Evolutionary conservation across 2,113 vertebrate species (phyloP), one percentile per base, ranked within the genome.

Genomic region (Rhinolophus ferrumequinum): DNA sequence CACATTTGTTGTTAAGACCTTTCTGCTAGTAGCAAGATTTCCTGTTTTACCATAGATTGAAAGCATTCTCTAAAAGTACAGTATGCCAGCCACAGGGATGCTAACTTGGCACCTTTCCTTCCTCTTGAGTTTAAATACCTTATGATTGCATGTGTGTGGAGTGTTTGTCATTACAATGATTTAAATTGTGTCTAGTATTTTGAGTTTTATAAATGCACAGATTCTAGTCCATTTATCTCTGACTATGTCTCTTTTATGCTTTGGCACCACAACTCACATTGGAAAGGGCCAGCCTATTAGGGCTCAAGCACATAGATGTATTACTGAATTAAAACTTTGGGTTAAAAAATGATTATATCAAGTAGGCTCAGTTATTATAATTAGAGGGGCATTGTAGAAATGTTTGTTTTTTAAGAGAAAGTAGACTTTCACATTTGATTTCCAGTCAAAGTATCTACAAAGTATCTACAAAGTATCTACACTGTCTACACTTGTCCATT

Each of bases 121-220:
- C 26, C 14, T 66, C 38, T 73, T 82, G 44, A 66, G 33, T 76
- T 75, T 15, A 28, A 85, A 62, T 41, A 54, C 21, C 35, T 7
- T 30, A 73, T 33, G 33, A 81, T 5, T 66, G 70, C 76, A 79
- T 90, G 85, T 41, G 30, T 91, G n/a, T 54, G 94, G 87, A 88
- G 76, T 10, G 1, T 80, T 83, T 62, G 16, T 92, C 97, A 90
- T 91, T 81, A 96, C 67, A 66, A 80, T 92, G 64, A 88, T 30
- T 44, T 33, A 54, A 93, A 95, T n/a, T 92, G 79, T 89, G 95
- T 90, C 60, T 82, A 94, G 87, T 35, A 58, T 96, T 97, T 93
- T 94, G 62, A 87, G 73, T 94, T 98, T 95, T 94, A 62, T 64
- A 90, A 95, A 66, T 69, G 88, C 92, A 97, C 64, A 96, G 26